Percentiles rank a stretch among this genome's conserved stretches.
phyloP scores from a whole-genome alignment of 2,888 invertebrate genomes.

The Didymodactylos carnosus region DNA sequence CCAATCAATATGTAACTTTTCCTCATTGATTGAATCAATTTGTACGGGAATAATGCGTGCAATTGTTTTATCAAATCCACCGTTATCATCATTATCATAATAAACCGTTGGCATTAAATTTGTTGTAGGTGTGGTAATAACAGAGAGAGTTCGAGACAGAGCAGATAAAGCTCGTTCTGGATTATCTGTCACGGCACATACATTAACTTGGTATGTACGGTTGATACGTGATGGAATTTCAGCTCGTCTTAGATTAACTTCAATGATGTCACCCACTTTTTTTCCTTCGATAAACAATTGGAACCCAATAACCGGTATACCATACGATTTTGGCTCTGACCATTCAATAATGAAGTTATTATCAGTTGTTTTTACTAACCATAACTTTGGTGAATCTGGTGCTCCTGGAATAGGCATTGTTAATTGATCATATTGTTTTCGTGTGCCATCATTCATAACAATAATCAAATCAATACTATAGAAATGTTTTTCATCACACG shows the following conservation, averaged over 20 bases:
- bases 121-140: background rate
- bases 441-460: background rate
- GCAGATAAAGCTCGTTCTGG: background rate
- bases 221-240: background rate
- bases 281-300: background rate
- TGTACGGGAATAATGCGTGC: background rate
- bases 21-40: background rate
- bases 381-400: slow-evolving; percentile 31
- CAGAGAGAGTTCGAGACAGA: background rate
- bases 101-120: background rate
- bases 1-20: background rate
- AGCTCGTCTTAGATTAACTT: background rate
- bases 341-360: slow-evolving; percentile 32
- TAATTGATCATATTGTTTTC: background rate
- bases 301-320: background rate
- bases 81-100: background rate
- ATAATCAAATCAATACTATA: slow-evolving; percentile 1
- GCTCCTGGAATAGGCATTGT: slow-evolving; percentile 26
- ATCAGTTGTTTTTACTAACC: slow-evolving; percentile 23
- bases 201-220: background rate
- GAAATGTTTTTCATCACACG: background rate
- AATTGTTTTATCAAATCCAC: background rate
- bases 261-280: background rate
- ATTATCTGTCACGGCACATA: background rate
- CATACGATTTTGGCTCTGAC: slow-evolving; percentile 29